Evolutionary conservation across 2,113 vertebrate species (phyloP).

Genomic region (Tapirus terrestris): DNA sequence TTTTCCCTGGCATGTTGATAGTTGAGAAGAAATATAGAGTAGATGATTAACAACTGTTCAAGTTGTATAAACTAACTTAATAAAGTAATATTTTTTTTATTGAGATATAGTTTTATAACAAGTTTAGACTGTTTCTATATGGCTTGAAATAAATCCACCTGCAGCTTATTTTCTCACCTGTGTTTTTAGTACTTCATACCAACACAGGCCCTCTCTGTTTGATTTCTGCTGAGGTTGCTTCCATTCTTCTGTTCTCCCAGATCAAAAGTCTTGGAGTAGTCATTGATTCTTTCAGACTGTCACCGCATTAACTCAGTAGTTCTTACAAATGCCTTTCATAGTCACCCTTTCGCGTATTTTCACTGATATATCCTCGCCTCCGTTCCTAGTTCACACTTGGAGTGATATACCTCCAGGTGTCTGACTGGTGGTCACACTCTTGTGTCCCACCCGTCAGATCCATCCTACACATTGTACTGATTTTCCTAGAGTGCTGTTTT

Average conservation of each 20-base stretch:
- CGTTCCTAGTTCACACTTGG: background rate
- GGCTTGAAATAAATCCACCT: background rate
- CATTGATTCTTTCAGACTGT: background rate
- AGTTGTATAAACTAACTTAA: slow-evolving; percentile 3
- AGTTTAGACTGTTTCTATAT: background rate
- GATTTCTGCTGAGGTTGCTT: background rate
- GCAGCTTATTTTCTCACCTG: background rate
- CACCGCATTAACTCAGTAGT: background rate
- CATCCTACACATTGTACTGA: background rate
- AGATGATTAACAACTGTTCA: background rate
- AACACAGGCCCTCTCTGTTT: background rate
- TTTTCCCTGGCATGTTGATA: background rate
- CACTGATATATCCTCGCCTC: background rate
- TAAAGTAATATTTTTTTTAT: slow-evolving; percentile 13
- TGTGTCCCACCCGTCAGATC: background rate
- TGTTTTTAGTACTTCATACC: background rate
- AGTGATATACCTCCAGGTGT: background rate
- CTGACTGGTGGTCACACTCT: background rate
- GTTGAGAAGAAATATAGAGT: slow-evolving; percentile 41
- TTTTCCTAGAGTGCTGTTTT: background rate
- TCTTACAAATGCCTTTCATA: background rate
- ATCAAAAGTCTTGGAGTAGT: background rate
- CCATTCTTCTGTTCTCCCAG: background rate
- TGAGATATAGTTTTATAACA: background rate
- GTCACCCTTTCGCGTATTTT: background rate